Percentiles rank a stretch among this genome's conserved stretches.
Conservation (phyloP, 2,113 vertebrate genomes). For the Tenebrosternarchus preto region DNA sequence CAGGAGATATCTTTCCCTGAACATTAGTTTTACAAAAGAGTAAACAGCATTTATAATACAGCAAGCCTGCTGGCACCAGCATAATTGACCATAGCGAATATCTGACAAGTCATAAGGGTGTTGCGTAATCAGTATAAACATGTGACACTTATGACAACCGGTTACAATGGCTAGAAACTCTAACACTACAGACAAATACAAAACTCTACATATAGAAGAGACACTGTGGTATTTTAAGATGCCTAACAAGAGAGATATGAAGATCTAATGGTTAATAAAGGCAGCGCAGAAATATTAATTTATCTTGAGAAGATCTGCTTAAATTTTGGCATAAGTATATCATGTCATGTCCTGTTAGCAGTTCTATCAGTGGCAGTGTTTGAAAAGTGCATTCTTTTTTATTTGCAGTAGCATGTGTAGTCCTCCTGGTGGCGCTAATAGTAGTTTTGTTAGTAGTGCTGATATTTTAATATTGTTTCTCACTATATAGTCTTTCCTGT, state of each 20-base stretch:
- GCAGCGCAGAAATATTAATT: not conserved
- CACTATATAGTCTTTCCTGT: not conserved
- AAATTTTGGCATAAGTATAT: not conserved
- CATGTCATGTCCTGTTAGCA: not conserved
- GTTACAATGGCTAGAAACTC: not conserved
- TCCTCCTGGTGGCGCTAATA: no score
- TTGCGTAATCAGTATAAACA: not conserved
- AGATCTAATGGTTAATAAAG: not conserved
- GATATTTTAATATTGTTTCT: not conserved
- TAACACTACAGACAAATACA: not conserved
- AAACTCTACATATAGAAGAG: not conserved
- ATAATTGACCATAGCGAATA: constrained; percentile 7
- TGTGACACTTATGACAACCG: not conserved
- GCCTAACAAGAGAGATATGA: not conserved
- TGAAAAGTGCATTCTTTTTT: no score
- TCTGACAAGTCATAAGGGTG: not conserved
- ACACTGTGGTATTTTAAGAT: not conserved
- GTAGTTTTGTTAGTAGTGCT: no score
- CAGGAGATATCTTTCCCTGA: constrained; percentile 4
- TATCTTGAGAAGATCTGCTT: not conserved
- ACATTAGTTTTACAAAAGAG: constrained; percentile 28
- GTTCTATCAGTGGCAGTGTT: not conserved
- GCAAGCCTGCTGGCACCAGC: not conserved
- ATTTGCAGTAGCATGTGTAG: no score
- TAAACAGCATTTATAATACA: not conserved